A percentile compares a stretch with the other conserved stretches of the same genome.
Conservation (phyloP, 1,140 invertebrate species). For the Andrena cerasifolii region DNA sequence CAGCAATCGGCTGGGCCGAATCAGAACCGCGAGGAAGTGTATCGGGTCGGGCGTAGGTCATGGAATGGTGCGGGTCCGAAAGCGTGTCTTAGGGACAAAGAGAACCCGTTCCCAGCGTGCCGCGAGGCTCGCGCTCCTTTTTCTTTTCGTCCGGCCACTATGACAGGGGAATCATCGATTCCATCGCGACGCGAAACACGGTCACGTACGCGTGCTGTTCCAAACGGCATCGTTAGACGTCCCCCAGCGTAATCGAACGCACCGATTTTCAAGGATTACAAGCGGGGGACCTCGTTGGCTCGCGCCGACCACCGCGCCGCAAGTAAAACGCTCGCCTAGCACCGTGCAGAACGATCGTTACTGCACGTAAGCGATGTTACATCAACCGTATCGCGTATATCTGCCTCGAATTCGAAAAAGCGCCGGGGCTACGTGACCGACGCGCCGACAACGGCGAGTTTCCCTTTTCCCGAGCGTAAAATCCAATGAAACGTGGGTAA, state of each 20-base stretch:
- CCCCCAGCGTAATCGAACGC: constrained; percentile 46
- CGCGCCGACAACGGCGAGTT: constrained; percentile 6
- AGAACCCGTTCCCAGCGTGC: not conserved
- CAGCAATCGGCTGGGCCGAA: not conserved
- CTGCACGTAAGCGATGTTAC: constrained; percentile 25
- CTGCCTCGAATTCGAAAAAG: constrained; percentile 18
- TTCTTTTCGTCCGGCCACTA: not conserved
- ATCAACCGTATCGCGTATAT: constrained; percentile 29
- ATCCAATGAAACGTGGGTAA: constrained; percentile 38
- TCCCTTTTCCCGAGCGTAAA: constrained; percentile 27
- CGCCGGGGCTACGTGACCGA: constrained; percentile 10
- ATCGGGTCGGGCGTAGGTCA: constrained; percentile 15
- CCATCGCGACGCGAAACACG: constrained; percentile 16
- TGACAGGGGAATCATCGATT: not conserved
- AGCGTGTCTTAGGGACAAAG: constrained; percentile 10
- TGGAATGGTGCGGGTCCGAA: constrained; percentile 2
- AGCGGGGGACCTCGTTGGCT: not conserved
- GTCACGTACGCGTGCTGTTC: constrained; percentile 19
- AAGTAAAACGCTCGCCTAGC: constrained; percentile 20
- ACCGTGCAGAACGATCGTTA: constrained; percentile 13
- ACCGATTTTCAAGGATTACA: constrained; percentile 57
- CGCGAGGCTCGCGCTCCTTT: too few species aligned
- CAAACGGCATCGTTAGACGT: constrained; percentile 6
- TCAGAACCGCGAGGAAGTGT: not conserved
- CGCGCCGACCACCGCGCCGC: not conserved